Base-by-base conservation (phyloP, 1,140 invertebrate genomes). In the Penaeus japonicus region DNA sequence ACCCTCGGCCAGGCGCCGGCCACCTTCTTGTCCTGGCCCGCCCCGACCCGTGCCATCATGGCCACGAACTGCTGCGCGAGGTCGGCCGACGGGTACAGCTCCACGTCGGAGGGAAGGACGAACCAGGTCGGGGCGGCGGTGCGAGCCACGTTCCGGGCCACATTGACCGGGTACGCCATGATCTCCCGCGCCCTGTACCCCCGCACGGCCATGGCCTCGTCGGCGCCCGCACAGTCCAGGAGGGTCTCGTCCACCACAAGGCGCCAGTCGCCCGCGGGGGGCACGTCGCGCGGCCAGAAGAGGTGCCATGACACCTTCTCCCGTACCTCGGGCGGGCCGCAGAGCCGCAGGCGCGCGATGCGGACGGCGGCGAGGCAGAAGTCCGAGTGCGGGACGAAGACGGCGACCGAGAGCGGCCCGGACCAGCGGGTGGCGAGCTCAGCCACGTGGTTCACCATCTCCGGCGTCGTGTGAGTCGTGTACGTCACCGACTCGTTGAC, bases 141-240 rank as follows among this genome's bases (percentile, higher is more conserved):
- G 17, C 97, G 93, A 0, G 97, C 97, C 20, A 98, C 94, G 92
- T 98, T 98, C 17, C 97, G 93, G 0, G 96, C 96, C 1, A 97
- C 96, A 92, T 98, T 97, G 20, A 98, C 96, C 0, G 97, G 97
- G 92, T 98, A 98, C 0, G 97, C 92, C 0, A 97, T 93, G 91
- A 95, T 96, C 92, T 96, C 96, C 20, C 32, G 39, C 70, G 84
- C 59, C 92, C 96, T 97, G 92, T 96, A 97, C 90, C 92, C 96
- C 96, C 82, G 95, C 1, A 95, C 95, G 81, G 96, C 92, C 22
- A 94, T 93, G 70, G 92, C 93, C 87, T 95, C 93, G 0, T 96
- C 96, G 2, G 94, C 94, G 90, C 96, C 96, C 24, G 54, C 59
- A 79, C 90, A 89, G 70, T 89, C 85, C 57, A 89, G 54, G 27